phyloP scores from a whole-genome alignment of 2,113 vertebrate genomes.

The Herpetotheres cachinnans region DNA sequence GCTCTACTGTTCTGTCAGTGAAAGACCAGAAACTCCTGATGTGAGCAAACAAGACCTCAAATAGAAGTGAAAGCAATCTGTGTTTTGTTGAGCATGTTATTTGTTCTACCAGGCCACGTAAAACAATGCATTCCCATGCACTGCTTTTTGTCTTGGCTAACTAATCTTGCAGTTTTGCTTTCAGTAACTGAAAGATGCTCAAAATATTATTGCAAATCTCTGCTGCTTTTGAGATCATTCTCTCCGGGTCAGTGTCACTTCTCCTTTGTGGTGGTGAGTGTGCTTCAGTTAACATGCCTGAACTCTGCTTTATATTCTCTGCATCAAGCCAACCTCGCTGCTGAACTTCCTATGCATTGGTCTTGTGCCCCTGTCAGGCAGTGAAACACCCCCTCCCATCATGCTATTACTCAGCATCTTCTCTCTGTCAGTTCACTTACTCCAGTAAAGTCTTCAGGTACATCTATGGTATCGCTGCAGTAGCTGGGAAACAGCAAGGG shows the following conservation, averaged over 20 bases:
- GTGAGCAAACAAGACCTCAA: background rate
- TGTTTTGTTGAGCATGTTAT: accelerated
- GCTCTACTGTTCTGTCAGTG: background rate
- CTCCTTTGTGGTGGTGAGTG: background rate
- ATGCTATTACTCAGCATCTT: background rate
- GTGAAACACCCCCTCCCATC: background rate
- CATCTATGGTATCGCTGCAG: background rate
- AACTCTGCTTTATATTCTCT: background rate
- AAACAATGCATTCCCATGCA: background rate
- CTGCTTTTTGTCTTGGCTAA: background rate
- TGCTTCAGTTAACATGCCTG: background rate
- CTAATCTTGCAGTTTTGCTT: background rate
- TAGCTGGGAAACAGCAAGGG: background rate
- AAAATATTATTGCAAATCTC: background rate
- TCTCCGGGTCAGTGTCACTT: background rate
- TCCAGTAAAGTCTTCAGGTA: background rate
- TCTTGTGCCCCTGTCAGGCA: background rate
- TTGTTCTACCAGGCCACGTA: background rate
- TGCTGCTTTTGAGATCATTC: background rate
- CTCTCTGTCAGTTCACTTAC: background rate
- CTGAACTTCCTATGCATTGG: background rate
- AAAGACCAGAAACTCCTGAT: background rate
- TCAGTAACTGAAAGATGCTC: background rate
- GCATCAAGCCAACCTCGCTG: background rate
- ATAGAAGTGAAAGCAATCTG: background rate